Base-by-base conservation (phyloP, 2,888 invertebrate species). In the Synergus umbraculus region DNA sequence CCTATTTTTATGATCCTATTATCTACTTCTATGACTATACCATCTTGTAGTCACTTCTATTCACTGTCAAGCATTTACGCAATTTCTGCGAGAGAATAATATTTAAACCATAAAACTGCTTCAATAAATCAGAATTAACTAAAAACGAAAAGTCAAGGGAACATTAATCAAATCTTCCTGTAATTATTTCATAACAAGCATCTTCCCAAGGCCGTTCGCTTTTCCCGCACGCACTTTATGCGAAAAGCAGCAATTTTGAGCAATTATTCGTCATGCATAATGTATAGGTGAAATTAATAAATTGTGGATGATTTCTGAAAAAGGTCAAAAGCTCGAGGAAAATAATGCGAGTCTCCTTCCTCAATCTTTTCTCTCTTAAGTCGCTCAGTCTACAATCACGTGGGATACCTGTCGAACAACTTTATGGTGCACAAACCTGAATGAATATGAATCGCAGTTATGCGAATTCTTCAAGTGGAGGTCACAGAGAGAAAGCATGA, bases 241-340 rank as follows among this genome's bases (percentile, higher is more conserved):
- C 65, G 79, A 76, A 78, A 67, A 77, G 67, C 46, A 77, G 77
- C 54, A 77, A 69, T 77, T 79, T 73, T n/a, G 54, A 7, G 54
- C 73, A 73, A 73, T 73, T 73, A 73, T 73, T 37, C 18, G 69
- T 37, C 37, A 73, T 54, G 13, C 69, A 73, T 73, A 58, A 73
- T 73, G 41, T 58, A 73, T 73, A 54, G 41, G n/a, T 73, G 12
- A 73, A 73, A 73, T 73, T 58, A 58, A 73, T 73, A 41, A 67
- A 4, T 37, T 37, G 37, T 5, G 37, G 37, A 73, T 37, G n/a
- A 67, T 54, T 63, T 58, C 7, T 29, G 54, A 73, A 73, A 73
- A 73, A 54, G 49, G 73, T 9, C 12, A 41, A 54, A 54, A 58
- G 18, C 37, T 41, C 54, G n/a, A 18, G 41, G 66, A 8, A 44